Percentiles rank a stretch among this genome's conserved stretches.
Evolutionary conservation across 2,113 vertebrate species (phyloP).

Genomic region (Thryonomys swinderianus): DNA sequence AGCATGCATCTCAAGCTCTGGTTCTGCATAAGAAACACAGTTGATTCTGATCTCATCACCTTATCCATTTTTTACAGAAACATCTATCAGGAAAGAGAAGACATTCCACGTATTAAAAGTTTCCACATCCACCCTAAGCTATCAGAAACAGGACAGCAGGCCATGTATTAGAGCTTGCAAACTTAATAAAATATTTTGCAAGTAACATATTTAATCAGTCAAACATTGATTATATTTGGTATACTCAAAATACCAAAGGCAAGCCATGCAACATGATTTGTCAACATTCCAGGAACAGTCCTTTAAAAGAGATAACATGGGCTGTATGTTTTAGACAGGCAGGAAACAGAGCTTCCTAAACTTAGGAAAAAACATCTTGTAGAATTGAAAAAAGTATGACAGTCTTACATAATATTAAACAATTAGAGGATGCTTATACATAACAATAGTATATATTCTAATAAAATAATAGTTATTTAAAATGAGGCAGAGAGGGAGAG

Average conservation of each 20-base stretch:
- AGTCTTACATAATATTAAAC: not conserved
- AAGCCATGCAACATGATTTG: constrained; percentile 46
- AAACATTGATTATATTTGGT: constrained; percentile 62
- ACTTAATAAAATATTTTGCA: constrained; percentile 73
- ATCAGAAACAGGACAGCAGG: constrained; percentile 72
- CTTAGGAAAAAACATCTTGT: constrained; percentile 35
- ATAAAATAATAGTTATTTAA: not conserved
- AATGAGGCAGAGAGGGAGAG: not conserved
- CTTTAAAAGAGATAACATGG: constrained; percentile 49
- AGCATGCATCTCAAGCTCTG: constrained; percentile 61
- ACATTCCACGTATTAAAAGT: constrained; percentile 76
- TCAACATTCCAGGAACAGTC: constrained; percentile 4
- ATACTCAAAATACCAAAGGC: constrained; percentile 49
- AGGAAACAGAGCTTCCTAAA: constrained; percentile 38
- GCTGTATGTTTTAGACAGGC: constrained; percentile 1
- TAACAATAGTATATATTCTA: not conserved
- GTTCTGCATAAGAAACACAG: constrained; percentile 63
- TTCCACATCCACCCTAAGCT: constrained; percentile 65
- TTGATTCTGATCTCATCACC: constrained; percentile 77
- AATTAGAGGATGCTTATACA: not conserved
- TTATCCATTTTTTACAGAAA: constrained; percentile 76
- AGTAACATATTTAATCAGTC: constrained; percentile 76
- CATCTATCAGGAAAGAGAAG: constrained; percentile 76
- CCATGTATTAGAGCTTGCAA: constrained; percentile 64
- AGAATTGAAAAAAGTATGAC: not conserved